Evolutionary conservation across 1,140 invertebrate genomes (phyloP).

Genomic region (Sinella curviseta): DNA sequence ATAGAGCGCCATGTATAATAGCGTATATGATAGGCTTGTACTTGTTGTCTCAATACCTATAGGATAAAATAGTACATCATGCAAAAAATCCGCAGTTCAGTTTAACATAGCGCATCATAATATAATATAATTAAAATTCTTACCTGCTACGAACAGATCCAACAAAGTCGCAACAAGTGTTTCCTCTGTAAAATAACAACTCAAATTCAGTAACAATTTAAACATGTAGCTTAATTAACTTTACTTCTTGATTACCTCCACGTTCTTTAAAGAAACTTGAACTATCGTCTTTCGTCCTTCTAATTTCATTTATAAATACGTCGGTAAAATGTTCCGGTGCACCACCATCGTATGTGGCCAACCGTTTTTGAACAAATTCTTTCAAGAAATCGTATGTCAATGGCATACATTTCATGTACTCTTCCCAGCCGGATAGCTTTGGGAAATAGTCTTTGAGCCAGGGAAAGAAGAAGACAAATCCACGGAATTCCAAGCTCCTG

Average conservation of each 20-base stretch:
- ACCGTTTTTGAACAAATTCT: background rate
- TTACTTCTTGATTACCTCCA: slow-evolving; percentile 25
- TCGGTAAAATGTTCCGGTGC: slow-evolving; percentile 33
- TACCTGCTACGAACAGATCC: too few species aligned
- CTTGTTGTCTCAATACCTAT: slow-evolving; percentile 56
- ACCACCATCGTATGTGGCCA: background rate
- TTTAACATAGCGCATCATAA: background rate
- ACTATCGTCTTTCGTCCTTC: slow-evolving; percentile 7
- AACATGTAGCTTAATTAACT: background rate
- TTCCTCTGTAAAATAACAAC: background rate
- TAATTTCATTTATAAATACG: slow-evolving; percentile 35
- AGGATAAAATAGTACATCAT: background rate
- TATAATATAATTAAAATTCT: background rate
- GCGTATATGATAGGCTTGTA: slow-evolving; percentile 55
- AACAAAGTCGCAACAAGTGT: background rate
- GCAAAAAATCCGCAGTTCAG: background rate
- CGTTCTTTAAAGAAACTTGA: slow-evolving; percentile 31
- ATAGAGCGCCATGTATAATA: slow-evolving; percentile 54
- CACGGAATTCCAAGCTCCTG: background rate
- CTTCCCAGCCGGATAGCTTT: slow-evolving; percentile 28
- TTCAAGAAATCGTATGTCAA: slow-evolving; percentile 21
- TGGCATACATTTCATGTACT: slow-evolving; percentile 5
- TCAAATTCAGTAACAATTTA: background rate
- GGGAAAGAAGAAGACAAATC: slow-evolving; percentile 27
- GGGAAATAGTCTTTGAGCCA: slow-evolving; percentile 21